Percentiles rank a stretch among this genome's conserved stretches.
These are phyloP conservation scores for Drosophila nr. fundita DNA, from an alignment of 2,888 invertebrate genomes.

Conservation along the genomic window DNA sequence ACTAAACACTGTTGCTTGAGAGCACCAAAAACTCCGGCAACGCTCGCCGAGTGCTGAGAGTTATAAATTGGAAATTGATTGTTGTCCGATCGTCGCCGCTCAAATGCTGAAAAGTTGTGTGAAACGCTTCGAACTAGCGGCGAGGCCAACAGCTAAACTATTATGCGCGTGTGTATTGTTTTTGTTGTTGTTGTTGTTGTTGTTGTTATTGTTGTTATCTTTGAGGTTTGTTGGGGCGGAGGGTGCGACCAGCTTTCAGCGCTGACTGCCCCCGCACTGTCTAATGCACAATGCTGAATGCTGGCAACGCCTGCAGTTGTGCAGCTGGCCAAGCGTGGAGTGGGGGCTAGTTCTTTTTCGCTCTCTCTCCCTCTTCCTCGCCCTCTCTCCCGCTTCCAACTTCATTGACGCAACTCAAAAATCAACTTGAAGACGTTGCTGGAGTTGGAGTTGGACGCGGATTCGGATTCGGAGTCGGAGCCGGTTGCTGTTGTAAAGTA, in stretches of 20 bases:
- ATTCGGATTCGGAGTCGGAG: conserved; percentile 17
- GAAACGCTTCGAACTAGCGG: not conserved
- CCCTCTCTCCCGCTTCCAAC: not conserved
- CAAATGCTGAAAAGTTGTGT: not conserved
- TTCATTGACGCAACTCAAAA: conserved; percentile 28
- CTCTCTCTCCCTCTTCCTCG: conserved; percentile 3
- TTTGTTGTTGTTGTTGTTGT: not conserved
- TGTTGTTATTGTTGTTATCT: not conserved
- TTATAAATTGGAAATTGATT: conserved; percentile 5
- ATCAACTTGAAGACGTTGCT: conserved; percentile 46
- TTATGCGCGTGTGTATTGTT: not conserved
- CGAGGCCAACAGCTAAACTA: not conserved
- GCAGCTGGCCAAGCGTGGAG: conserved; percentile 34
- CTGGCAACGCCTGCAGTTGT: conserved; percentile 45
- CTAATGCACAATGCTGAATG: conserved; percentile 42
- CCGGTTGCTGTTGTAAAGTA: conserved; percentile 58
- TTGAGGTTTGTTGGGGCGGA: not conserved
- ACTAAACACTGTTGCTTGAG: conserved; percentile 12
- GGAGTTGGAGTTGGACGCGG: conserved; percentile 16
- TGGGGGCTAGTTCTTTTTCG: conserved; percentile 7
- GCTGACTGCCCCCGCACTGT: conserved; percentile 31
- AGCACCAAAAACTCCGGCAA: conserved; percentile 28
- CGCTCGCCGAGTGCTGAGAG: conserved; percentile 9
- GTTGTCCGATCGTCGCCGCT: conserved; percentile 23
- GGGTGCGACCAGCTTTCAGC: conserved; percentile 33